Base-by-base conservation (phyloP, 2,888 invertebrate genomes). In the Cerceris rybyensis region DNA sequence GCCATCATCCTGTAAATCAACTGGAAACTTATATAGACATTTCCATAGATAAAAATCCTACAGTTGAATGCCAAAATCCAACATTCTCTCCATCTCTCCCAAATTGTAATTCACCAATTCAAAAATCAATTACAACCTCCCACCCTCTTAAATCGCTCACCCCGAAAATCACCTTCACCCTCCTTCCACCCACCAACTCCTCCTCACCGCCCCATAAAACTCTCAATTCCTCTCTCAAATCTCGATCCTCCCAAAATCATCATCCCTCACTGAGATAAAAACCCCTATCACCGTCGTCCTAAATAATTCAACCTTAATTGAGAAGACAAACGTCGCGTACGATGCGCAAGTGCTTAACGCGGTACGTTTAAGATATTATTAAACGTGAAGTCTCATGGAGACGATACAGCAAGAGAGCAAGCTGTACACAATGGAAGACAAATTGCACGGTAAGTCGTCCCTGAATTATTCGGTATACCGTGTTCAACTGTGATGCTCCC, bases 391-490 rank as follows among this genome's bases (percentile, higher is more conserved):
- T 73, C 81, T 52, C 70, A 49, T 39, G 65, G 39, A 13, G 65
- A 52, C 60, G 46, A 69, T 14, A 55, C 59, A 42, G 63, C 8
- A 17, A 9, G 55, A 16, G 55, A 7, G 28, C n/a, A 17, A 43
- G 54, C 43, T 42, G 58, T 60, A 50, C 65, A 71, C 79, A 74
- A 82, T 74, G 58, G 64, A 69, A 79, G 82, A 82, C 66, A 82
- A 82, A 82, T 76, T 82, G 82, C 67, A 57, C 41, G 50, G 65
- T 11, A 60, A 42, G 63, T 41, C 42, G 42, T 16, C 58, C 63
- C 13, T 74, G 82, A 75, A 75, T 73, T 71, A 73, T 79, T 76
- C 52, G 79, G 58, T 64, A 57, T 41, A 49, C 50, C 14, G 11
- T 28, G 17, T 65, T 70, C 75, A 69, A 61, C 61, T 6, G 46